phyloP scores from a whole-genome alignment of 2,113 vertebrate species.

The Pantherophis guttatus region DNA sequence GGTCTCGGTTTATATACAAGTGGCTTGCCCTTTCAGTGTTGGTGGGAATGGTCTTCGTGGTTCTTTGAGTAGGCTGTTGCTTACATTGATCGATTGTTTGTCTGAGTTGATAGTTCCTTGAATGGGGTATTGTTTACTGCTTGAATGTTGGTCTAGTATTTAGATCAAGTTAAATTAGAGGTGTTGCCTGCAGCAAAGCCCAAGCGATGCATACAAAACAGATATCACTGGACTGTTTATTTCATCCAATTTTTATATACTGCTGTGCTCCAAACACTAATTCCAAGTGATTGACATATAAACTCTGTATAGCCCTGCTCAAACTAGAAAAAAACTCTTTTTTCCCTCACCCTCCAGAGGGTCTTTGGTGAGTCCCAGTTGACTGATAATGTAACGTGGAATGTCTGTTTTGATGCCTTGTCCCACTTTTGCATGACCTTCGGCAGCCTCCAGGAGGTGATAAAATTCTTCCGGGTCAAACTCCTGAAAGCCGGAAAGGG shows the following conservation, averaged over 20 bases:
- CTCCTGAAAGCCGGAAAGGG: slow-evolving; percentile 71
- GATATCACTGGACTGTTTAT: neutral
- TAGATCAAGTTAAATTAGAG: neutral
- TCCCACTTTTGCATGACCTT: slow-evolving; percentile 92
- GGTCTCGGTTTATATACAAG: neutral
- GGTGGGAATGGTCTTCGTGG: neutral
- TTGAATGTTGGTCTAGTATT: neutral
- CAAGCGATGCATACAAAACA: neutral
- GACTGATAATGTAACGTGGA: slow-evolving; percentile 92
- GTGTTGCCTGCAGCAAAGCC: neutral
- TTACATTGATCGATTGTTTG: neutral
- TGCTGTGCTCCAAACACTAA: neutral
- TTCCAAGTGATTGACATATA: neutral
- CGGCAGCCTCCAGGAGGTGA: slow-evolving; percentile 91
- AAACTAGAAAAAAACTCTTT: accelerated
- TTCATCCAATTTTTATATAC: neutral
- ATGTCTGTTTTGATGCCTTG: slow-evolving; percentile 94
- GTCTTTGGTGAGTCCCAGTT: slow-evolving; percentile 89
- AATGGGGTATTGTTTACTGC: neutral
- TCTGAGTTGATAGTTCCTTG: neutral
- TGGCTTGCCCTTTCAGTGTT: neutral
- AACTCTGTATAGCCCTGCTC: neutral
- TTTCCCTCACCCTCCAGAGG: slow-evolving; percentile 80
- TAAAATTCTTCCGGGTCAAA: slow-evolving; percentile 98
- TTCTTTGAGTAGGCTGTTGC: neutral